phyloP scores from a whole-genome alignment of 2,888 invertebrate species.

The Dolichopus griseipennis region DNA sequence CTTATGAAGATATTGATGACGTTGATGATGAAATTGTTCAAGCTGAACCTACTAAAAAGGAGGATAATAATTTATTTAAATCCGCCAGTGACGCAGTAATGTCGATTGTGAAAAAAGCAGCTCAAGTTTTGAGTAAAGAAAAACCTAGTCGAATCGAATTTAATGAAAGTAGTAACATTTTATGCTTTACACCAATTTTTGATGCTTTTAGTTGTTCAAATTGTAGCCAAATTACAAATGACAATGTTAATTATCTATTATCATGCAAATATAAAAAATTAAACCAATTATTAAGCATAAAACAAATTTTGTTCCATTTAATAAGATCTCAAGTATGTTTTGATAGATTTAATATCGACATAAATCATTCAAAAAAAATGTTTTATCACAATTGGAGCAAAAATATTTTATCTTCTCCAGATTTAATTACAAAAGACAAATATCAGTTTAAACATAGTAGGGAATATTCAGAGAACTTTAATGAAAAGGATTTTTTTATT shows the following conservation, averaged over 20 bases:
- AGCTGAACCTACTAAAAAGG: conserved; percentile 40
- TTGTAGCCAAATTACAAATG: conserved; percentile 62
- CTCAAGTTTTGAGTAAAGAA: conserved; percentile 70
- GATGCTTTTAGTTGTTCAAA: conserved; percentile 65
- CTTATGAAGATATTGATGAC: conserved; percentile 57
- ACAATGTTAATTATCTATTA: conserved; percentile 62
- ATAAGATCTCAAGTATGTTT: conserved; percentile 52
- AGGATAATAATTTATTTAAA: conserved; percentile 66
- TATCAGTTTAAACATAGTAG: not conserved
- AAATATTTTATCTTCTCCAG: not conserved
- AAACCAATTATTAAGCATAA: conserved; percentile 51
- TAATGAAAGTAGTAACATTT: conserved; percentile 26
- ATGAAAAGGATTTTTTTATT: not conserved
- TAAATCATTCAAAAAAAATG: conserved; percentile 30
- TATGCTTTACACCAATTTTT: conserved; percentile 60
- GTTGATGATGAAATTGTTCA: conserved; percentile 58
- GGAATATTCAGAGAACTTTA: not conserved
- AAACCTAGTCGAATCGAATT: conserved; percentile 52
- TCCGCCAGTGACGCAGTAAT: conserved; percentile 85
- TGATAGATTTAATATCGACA: conserved; percentile 51
- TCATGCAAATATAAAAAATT: conserved; percentile 60
- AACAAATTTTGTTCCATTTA: conserved; percentile 54
- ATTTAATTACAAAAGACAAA: conserved; percentile 13
- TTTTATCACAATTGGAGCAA: not conserved
- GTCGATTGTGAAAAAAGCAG: conserved; percentile 86